phyloP scores from a whole-genome alignment of 2,797 vertebrate genomes.

The Sebastes elongatus region DNA sequence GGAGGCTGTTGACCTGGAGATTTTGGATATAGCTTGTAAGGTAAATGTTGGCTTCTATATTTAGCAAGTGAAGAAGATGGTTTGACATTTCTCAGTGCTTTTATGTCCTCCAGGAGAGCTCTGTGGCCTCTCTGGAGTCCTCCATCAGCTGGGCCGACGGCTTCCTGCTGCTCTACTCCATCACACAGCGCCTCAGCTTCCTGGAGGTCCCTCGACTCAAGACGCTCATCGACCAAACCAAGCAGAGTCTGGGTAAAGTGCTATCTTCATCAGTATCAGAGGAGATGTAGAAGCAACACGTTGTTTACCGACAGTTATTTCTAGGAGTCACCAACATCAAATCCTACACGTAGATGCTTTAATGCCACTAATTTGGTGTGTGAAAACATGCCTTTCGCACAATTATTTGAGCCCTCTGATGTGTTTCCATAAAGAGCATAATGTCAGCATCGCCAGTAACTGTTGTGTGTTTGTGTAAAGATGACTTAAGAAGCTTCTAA shows the following conservation, averaged over 20 bases:
- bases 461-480: not conserved
- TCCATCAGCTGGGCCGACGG: slow-evolving; percentile 83
- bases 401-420: not conserved
- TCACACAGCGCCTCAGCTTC: slow-evolving; percentile 81
- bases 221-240: slow-evolving; percentile 80
- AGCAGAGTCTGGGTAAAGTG: slow-evolving; percentile 75
- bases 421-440: not conserved
- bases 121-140: slow-evolving; percentile 68
- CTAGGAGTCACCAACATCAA: not conserved
- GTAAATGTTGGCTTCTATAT: slow-evolving; percentile 38
- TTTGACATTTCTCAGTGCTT: not conserved
- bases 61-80: not conserved
- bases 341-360: not conserved
- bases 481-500: not conserved
- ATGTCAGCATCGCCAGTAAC: not conserved
- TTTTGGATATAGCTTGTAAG: slow-evolving; percentile 79
- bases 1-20: slow-evolving; percentile 80
- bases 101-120: slow-evolving; percentile 59
- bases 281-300: too few relatives aligned
- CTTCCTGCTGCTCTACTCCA: slow-evolving; percentile 83
- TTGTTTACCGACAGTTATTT: too few relatives aligned
- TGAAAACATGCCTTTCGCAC: not conserved
- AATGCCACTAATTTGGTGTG: not conserved
- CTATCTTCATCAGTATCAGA: too few relatives aligned
- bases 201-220: slow-evolving; percentile 78